Evolutionary conservation across 2,797 vertebrate genomes (phyloP), one percentile per base, ranked within the genome.

Genomic region (Poecile montanus): DNA sequence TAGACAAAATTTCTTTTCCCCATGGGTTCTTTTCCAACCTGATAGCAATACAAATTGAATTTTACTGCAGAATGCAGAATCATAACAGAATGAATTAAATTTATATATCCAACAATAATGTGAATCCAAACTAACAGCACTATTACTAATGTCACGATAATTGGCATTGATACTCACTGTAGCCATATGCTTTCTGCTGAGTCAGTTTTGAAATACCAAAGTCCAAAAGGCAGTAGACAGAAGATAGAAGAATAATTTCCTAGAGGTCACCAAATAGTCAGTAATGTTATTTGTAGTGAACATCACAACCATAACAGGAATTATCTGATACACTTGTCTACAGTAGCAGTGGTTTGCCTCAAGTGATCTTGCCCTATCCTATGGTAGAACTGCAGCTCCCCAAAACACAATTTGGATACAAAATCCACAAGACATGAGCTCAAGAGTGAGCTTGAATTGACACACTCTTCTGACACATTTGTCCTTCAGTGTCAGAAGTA

Each of bases 321-420:
- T 48, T 51, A 42, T 10, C 62, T 4, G 11, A 63, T 7, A 38
- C 10, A 48, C 23, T 3, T 79, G 45, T 38, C 63, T 79, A 13
- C 29, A 70, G 74, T 4, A 63, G 19, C 65, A 94, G 11, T 19
- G 22, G 27, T 47, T 42, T 48, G 30, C 18, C 53, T 83, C 50
- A 74, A 57, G 47, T 47, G 23, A 51, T 45, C 54, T 17, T 66
- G 12, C 9, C 17, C 60, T 42, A 26, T 45, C 42, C 44, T 42
- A 7, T 6, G 5, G 12, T 10, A 58, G 22, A 44, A 38, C 36
- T 87, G 44, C 63, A 72, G 21, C 21, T 91, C n/a, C 68, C 83
- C 0, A 2, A 51, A 85, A 80, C 18, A 61, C 0, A 0, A 67
- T 30, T 65, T 0, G 0, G 50, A 56, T 26, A 42, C 3, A 61